A percentile compares a stretch with the other conserved stretches of the same genome.
Evolutionary conservation across 2,888 invertebrate genomes (phyloP).

Genomic region (Eurytoma adleriae): DNA sequence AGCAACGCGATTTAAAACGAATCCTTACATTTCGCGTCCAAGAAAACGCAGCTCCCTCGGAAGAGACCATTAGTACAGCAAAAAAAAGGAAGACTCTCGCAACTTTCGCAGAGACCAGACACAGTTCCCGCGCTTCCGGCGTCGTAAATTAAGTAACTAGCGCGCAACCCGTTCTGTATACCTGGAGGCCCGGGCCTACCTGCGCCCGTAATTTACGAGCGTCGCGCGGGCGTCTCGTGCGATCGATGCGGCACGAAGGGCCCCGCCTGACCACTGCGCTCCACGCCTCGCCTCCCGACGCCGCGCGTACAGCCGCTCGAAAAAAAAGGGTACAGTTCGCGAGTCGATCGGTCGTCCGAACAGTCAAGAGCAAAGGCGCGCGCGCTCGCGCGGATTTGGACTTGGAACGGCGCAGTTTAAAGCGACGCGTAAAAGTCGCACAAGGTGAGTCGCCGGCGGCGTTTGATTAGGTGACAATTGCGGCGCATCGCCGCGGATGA

Average conservation of each 20-base stretch:
- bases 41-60: no score
- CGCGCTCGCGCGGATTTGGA: neutral
- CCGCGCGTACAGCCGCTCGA: no score
- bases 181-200: neutral
- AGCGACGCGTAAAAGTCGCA: constrained; percentile 38
- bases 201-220: constrained; percentile 2
- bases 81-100: neutral
- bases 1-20: no score
- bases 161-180: constrained; percentile 2
- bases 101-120: neutral
- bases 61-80: no score
- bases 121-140: constrained; percentile 28
- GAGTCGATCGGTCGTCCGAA: no score
- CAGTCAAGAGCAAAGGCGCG: no score
- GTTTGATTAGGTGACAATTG: constrained; percentile 58
- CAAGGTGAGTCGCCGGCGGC: constrained; percentile 47
- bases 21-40: no score
- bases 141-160: constrained; percentile 48
- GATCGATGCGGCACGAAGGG: no score
- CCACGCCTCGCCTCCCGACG: no score
- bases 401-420: constrained; percentile 5
- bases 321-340: no score
- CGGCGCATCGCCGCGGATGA: constrained; percentile 52
- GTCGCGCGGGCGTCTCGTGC: neutral
- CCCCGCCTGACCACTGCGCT: no score